Base-by-base conservation (phyloP, 2,888 invertebrate species). In the Nomada fabriciana region DNA sequence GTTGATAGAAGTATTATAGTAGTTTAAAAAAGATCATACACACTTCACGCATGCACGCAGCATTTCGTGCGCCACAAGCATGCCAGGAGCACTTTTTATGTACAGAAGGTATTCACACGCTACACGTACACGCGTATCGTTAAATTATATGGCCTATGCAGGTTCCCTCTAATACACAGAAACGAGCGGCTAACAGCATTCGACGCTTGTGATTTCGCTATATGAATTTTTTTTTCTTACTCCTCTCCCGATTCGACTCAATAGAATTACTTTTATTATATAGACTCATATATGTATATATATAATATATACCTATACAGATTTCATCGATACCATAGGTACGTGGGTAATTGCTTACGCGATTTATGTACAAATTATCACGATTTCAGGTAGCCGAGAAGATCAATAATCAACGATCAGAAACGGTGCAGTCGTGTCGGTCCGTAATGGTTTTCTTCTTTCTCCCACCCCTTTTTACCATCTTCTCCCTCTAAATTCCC, bases 311-410 rank as follows among this genome's bases (percentile, higher is more conserved):
- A 75, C 77, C 67, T 75, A 68, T 75, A 77, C 79, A 75, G 70
- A 73, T 71, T 69, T 84, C 73, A 75, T 84, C 55, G 79, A 78
- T 82, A 82, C 67, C 73, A 57, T 84, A 84, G 86, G 84, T 86
- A 84, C 84, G 55, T 63, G 77, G 76, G 76, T 87, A 86, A 85
- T 83, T 82, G 81, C 84, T 88, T 86, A 82, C 86, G 78, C 79
- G 73, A 85, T 82, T 84, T 87, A 88, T 86, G 80, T 88, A 88
- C 88, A 88, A 81, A 70, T 88, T 88, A 88, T 88, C 88, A 88
- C 87, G 88, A 65, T 86, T 85, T 88, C 88, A 88, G 87, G 86
- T 88, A 88, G 88, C 85, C 87, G 81, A 83, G 82, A 86, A 79
- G 73, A 86, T 86, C 70, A 68, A 86, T 75, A 67, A 67, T 20